Percentiles rank a stretch among this genome's conserved stretches.
Conservation (phyloP, 2,888 invertebrate genomes). For the Bursaphelenchus okinawaensis region DNA sequence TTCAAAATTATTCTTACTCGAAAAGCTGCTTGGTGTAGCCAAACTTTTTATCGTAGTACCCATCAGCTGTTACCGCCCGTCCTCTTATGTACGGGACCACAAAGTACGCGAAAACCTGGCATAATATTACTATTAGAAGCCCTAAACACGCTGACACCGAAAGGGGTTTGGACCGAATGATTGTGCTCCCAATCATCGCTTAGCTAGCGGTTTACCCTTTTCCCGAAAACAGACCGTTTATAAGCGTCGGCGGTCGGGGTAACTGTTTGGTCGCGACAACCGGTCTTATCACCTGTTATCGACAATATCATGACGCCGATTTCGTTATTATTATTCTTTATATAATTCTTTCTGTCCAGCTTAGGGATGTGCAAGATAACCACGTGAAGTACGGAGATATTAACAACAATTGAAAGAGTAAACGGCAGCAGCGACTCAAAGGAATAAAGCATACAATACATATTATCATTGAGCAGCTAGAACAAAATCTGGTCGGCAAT, state of each 20-base stretch:
- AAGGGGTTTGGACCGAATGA: neutral
- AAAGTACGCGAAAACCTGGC: conserved; percentile 22
- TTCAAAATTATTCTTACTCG: conserved; percentile 29
- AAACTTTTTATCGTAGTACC: conserved; percentile 31
- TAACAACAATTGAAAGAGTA: neutral
- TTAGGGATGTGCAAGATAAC: neutral
- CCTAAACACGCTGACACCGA: conserved; percentile 3
- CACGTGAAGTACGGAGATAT: neutral
- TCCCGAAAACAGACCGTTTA: no score
- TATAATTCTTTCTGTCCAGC: neutral
- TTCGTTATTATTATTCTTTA: neutral
- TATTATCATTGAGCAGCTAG: neutral
- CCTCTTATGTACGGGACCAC: conserved; percentile 22
- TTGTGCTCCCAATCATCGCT: no score
- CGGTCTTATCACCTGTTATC: neutral
- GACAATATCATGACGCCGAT: neutral
- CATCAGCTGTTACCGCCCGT: conserved; percentile 23
- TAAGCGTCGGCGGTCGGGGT: neutral
- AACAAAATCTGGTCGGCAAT: neutral
- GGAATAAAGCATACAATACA: neutral
- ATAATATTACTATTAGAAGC: conserved; percentile 10
- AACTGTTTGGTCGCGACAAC: neutral
- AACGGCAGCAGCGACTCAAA: neutral
- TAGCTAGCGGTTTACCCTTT: no score
- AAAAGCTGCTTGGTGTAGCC: conserved; percentile 28